phyloP scores from a whole-genome alignment of 1,140 invertebrate genomes.

The Macrobrachium nipponense region DNA sequence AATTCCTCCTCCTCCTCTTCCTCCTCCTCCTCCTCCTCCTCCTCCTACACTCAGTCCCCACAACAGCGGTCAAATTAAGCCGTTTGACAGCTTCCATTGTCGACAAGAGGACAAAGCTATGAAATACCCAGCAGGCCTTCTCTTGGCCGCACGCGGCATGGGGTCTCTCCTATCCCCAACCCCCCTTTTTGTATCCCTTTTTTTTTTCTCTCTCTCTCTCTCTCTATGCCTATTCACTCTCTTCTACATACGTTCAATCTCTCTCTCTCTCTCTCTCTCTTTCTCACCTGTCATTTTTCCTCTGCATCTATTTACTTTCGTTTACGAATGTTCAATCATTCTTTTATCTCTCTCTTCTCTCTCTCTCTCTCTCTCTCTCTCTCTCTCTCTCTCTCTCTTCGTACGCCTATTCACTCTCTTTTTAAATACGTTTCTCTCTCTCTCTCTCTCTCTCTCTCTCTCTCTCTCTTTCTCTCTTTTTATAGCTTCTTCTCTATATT shows the following conservation, averaged over 20 bases:
- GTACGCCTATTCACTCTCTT: neutral
- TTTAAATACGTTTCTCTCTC: too few species aligned
- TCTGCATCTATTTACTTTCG: neutral
- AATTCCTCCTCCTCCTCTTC: neutral
- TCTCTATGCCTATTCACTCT: neutral
- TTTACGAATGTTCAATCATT: too few species aligned
- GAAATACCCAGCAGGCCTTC: too few species aligned
- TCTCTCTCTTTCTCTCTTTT: constrained; percentile 10
- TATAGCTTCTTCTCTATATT: constrained; percentile 9
- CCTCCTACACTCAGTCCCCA: neutral
- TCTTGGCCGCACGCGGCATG: too few species aligned
- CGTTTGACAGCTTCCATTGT: too few species aligned
- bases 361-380: constrained; percentile 13
- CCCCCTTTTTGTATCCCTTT: neutral
- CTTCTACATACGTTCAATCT: neutral
- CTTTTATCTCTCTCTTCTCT: too few species aligned
- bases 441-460: constrained; percentile 25
- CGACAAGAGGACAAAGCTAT: too few species aligned
- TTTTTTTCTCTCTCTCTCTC: constrained; percentile 5
- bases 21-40: neutral
- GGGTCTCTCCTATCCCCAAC: neutral
- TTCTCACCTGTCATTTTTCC: neutral
- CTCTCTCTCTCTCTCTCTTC: neutral
- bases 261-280: neutral
- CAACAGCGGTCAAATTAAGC: too few species aligned